phyloP scores from a whole-genome alignment of 2,888 invertebrate genomes.

The Laothoe populi region DNA sequence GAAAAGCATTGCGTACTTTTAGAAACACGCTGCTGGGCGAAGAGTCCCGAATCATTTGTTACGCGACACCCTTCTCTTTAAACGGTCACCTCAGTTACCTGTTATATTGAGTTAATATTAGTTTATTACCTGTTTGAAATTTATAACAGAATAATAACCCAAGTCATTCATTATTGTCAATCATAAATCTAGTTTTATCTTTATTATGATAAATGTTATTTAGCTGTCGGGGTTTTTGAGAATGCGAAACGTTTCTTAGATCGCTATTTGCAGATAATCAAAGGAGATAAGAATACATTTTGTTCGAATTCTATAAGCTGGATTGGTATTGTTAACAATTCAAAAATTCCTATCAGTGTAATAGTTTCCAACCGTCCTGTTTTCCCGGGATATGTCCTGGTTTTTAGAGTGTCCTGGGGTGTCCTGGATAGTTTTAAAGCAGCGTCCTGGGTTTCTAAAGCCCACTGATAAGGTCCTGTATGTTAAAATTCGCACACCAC shows the following conservation, averaged over 20 bases:
- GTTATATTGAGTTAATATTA: constrained; percentile 52
- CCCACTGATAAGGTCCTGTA: too few species aligned
- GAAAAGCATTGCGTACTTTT: constrained; percentile 64
- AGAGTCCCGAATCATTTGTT: constrained; percentile 56
- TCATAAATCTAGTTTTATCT: constrained; percentile 27
- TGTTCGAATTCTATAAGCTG: constrained; percentile 13
- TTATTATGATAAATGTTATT: constrained; percentile 34
- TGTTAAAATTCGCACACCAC: too few species aligned
- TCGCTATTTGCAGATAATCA: constrained; percentile 29
- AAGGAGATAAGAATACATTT: constrained; percentile 22
- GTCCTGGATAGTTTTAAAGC: too few species aligned
- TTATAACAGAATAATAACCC: not conserved
- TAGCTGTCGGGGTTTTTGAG: constrained; percentile 28
- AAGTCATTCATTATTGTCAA: constrained; percentile 17
- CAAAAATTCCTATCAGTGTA: too few species aligned
- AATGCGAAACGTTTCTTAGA: constrained; percentile 27
- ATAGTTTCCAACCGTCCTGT: too few species aligned
- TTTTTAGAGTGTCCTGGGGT: too few species aligned
- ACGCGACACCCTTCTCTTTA: constrained; percentile 52
- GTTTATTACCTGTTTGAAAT: constrained; percentile 50
- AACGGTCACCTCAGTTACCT: constrained; percentile 48
- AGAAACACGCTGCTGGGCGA: constrained; percentile 48
- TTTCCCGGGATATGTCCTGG: too few species aligned
- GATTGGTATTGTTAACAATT: too few species aligned
- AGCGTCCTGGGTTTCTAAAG: too few species aligned